Evolutionary conservation across 2,797 vertebrate species (phyloP).

Genomic region (Xenentodon cancila): DNA sequence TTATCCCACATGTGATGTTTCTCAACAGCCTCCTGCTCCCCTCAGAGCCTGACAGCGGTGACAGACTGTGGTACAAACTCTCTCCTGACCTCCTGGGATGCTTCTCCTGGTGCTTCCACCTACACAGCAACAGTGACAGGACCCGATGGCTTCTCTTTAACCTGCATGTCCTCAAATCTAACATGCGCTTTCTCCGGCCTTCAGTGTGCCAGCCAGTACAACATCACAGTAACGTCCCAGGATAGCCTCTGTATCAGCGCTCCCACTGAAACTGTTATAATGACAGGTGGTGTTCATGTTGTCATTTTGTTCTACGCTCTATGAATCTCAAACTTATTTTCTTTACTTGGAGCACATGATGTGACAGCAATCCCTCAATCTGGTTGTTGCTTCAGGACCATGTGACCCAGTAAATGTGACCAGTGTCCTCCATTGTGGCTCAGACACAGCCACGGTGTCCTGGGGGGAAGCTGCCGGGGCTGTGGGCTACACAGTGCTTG

Average conservation of each 20-base stretch:
- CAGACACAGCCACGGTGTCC: conserved; percentile 61
- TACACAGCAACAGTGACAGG: conserved; percentile 53
- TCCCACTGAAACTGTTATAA: conserved; percentile 32
- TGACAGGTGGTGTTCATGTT: conserved; percentile 58
- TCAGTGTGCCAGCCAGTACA: conserved; percentile 64
- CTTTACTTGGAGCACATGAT: not conserved
- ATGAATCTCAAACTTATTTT: not conserved
- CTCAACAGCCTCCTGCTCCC: conserved; percentile 68
- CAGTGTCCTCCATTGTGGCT: conserved; percentile 61
- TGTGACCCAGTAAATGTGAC: conserved; percentile 72
- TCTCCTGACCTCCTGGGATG: conserved; percentile 62
- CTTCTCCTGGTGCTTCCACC: conserved; percentile 46
- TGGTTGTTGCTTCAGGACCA: conserved; percentile 50
- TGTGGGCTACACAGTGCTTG: conserved; percentile 58
- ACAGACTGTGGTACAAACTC: conserved; percentile 52
- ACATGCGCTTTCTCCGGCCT: conserved; percentile 59
- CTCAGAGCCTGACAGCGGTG: conserved; percentile 45
- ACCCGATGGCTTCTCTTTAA: conserved; percentile 33
- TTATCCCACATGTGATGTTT: not conserved
- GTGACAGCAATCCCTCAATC: not conserved
- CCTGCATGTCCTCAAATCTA: conserved; percentile 47
- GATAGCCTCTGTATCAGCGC: conserved; percentile 56
- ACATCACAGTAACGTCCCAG: conserved; percentile 49
- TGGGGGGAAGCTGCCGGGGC: conserved; percentile 67
- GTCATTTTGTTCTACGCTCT: not conserved